phyloP scores from a whole-genome alignment of 2,888 invertebrate species.

The Cheilosia variabilis region DNA sequence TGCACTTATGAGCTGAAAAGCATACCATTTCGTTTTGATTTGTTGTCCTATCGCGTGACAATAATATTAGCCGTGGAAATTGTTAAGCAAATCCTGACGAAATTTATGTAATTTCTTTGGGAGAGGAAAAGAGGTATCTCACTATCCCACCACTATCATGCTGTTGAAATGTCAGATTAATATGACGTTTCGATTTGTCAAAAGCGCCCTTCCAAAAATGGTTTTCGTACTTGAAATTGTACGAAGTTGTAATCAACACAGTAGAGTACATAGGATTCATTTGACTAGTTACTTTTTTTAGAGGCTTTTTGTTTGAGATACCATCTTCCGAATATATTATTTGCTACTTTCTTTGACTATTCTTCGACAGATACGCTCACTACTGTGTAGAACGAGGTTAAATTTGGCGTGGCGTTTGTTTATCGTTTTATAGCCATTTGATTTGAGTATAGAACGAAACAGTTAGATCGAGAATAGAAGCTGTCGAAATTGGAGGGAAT shows the following conservation, averaged over 20 bases:
- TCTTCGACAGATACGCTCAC: too few relatives aligned
- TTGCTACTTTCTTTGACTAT: too few relatives aligned
- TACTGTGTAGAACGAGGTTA: too few relatives aligned
- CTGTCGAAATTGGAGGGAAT: too few relatives aligned
- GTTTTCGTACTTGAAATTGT: background rate
- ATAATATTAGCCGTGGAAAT: constrained; percentile 43
- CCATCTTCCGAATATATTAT: too few relatives aligned
- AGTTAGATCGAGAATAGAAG: too few relatives aligned
- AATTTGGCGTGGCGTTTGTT: too few relatives aligned
- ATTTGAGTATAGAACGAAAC: too few relatives aligned
- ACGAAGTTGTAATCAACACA: background rate
- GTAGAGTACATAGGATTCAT: background rate
- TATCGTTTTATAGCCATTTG: too few relatives aligned
- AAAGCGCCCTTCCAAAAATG: background rate
- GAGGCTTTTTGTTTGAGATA: too few relatives aligned
- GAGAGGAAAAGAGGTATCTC: constrained; percentile 52
- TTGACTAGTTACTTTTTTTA: background rate
- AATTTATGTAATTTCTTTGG: constrained; percentile 81
- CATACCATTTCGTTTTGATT: constrained; percentile 57
- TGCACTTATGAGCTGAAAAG: background rate
- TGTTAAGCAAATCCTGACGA: constrained; percentile 76
- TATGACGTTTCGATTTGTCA: constrained; percentile 45
- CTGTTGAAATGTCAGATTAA: constrained; percentile 75
- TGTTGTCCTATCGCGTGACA: constrained; percentile 28
- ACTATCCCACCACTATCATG: constrained; percentile 76